phyloP scores from a whole-genome alignment of 2,113 vertebrate species.

The Melanocharis versteri region DNA sequence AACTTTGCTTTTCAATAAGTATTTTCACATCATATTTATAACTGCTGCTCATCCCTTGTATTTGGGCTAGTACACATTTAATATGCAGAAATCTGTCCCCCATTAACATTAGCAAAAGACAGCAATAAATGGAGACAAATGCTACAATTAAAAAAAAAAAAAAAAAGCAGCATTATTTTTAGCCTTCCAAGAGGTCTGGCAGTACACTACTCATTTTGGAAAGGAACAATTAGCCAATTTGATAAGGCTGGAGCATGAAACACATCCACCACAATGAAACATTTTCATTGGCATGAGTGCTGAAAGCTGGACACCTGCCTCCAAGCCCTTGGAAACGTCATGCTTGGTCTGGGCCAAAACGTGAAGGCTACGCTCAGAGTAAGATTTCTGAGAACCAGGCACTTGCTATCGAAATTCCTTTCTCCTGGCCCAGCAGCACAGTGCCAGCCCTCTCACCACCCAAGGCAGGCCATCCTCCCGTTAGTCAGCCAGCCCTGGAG shows the following conservation, averaged over 20 bases:
- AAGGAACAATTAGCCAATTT: neutral
- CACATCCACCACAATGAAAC: neutral
- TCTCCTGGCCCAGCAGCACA: neutral
- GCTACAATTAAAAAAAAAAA: too few relatives aligned
- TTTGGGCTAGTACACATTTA: neutral
- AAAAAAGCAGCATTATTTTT: neutral
- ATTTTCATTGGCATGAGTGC: rapidly evolving
- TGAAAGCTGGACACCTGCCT: neutral
- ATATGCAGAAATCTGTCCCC: neutral
- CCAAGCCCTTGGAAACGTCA: neutral
- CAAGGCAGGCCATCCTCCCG: neutral
- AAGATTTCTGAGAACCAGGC: neutral
- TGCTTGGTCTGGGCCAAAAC: neutral
- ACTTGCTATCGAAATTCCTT: neutral
- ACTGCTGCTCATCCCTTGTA: neutral
- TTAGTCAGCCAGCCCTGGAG: neutral
- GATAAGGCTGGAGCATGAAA: neutral
- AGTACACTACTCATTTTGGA: neutral
- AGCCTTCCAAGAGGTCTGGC: neutral
- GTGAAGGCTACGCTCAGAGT: neutral
- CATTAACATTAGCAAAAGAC: neutral
- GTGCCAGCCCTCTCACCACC: neutral
- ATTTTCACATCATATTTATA: neutral
- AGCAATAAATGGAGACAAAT: neutral
- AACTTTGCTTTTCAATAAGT: neutral